Percentiles rank a stretch among this genome's conserved stretches.
Evolutionary conservation across 2,888 invertebrate genomes (phyloP).

Genomic region (Leptopilina drosophilae): DNA sequence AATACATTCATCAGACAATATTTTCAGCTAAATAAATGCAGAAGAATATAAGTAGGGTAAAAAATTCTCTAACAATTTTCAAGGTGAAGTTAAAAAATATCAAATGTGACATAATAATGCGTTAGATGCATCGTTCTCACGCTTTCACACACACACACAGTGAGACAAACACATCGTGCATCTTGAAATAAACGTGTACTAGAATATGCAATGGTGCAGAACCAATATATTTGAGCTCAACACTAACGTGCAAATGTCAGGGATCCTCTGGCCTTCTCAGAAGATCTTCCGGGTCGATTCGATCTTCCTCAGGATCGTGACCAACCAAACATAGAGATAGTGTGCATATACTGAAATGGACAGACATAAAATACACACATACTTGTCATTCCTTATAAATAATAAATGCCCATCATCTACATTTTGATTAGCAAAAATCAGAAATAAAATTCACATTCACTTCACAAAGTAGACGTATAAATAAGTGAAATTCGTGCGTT

Average conservation of each 20-base stretch:
- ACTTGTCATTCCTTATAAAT: conserved; percentile 5
- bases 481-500: too few relatives aligned
- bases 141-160: conserved; percentile 21
- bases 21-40: too few relatives aligned
- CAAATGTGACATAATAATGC: too few relatives aligned
- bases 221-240: conserved; percentile 29
- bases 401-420: not conserved
- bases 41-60: too few relatives aligned
- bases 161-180: too few relatives aligned
- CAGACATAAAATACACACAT: not conserved
- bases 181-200: not conserved
- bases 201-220: conserved; percentile 25
- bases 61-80: too few relatives aligned
- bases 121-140: conserved; percentile 30
- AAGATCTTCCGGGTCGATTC: conserved; percentile 35
- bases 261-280: conserved; percentile 26
- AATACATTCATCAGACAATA: too few relatives aligned
- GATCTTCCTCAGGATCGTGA: conserved; percentile 26
- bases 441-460: too few relatives aligned
- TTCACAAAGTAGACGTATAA: too few relatives aligned
- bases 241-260: conserved; percentile 32
- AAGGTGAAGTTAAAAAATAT: too few relatives aligned
- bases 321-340: not conserved
- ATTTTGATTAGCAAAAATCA: too few relatives aligned
- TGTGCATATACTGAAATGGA: not conserved